Percentiles rank a stretch among this genome's conserved stretches.
Evolutionary conservation across 1,140 invertebrate species (phyloP).

Genomic region (Antheraea mylitta): DNA sequence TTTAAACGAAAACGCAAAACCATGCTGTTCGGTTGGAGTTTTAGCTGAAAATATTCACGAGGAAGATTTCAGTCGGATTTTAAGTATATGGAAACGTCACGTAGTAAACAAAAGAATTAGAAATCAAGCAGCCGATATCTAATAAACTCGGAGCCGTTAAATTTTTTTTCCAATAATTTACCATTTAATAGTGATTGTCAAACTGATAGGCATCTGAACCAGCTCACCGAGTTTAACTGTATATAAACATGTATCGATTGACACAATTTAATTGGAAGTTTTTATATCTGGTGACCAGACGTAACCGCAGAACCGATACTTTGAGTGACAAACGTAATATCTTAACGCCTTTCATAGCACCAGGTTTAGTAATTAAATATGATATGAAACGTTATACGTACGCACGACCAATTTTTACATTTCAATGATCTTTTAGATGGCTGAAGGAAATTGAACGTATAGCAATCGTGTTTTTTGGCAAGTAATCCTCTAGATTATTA

Average conservation of each 20-base stretch:
- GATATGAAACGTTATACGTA: conserved; percentile 1
- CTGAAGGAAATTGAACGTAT: background rate
- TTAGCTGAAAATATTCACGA: too few species aligned
- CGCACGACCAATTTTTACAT: background rate
- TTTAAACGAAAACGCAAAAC: too few species aligned
- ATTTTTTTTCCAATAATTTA: background rate
- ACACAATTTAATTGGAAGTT: background rate
- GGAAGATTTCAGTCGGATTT: too few species aligned
- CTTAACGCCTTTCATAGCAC: background rate
- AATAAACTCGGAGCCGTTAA: too few species aligned
- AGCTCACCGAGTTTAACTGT: background rate
- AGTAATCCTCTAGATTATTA: too few species aligned
- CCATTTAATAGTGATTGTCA: background rate
- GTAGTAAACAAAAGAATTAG: too few species aligned
- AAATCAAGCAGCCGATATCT: too few species aligned
- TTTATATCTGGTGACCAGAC: background rate
- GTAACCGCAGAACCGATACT: conserved; percentile 8
- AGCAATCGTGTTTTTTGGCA: background rate
- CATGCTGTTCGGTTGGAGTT: too few species aligned
- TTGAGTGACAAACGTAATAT: background rate
- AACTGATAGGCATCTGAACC: background rate
- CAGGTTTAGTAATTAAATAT: conserved; percentile 9
- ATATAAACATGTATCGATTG: background rate
- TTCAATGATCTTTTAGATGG: background rate
- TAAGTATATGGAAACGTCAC: too few species aligned